phyloP scores from a whole-genome alignment of 1,140 invertebrate species.

The Euura saliciscinereae region DNA sequence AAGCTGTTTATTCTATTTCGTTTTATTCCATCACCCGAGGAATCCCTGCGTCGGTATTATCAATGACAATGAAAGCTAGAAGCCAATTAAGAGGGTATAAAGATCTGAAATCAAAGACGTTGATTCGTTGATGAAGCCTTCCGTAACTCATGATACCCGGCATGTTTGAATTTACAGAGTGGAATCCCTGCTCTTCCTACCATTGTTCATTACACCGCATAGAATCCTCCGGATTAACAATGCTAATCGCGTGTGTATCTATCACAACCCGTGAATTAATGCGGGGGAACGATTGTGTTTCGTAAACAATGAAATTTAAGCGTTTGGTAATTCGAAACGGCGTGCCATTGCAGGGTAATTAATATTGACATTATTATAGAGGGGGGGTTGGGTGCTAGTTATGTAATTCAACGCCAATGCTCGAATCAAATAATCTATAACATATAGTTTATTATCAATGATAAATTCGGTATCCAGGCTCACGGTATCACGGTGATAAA shows the following conservation, averaged over 20 bases:
- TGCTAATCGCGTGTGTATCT: neutral
- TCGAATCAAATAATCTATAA: neutral
- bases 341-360: slow-evolving; percentile 1
- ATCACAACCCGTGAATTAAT: neutral
- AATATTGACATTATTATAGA: neutral
- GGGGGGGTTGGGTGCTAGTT: neutral
- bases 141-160: too few relatives aligned
- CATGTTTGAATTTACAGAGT: too few relatives aligned
- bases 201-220: too few relatives aligned
- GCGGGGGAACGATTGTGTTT: neutral
- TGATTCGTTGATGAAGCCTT: too few relatives aligned
- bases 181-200: too few relatives aligned
- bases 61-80: too few relatives aligned
- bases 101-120: too few relatives aligned
- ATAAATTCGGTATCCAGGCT: neutral
- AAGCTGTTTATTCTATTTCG: too few relatives aligned
- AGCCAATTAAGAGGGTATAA: too few relatives aligned
- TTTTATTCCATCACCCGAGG: too few relatives aligned
- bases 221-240: too few relatives aligned
- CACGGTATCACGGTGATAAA: neutral
- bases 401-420: neutral
- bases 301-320: slow-evolving; percentile 5
- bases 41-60: too few relatives aligned
- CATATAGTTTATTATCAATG: neutral
- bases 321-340: neutral